Percentiles rank a stretch among this genome's conserved stretches.
Evolutionary conservation across 2,113 vertebrate species (phyloP).

Genomic region (Proterorhinus semilunaris): DNA sequence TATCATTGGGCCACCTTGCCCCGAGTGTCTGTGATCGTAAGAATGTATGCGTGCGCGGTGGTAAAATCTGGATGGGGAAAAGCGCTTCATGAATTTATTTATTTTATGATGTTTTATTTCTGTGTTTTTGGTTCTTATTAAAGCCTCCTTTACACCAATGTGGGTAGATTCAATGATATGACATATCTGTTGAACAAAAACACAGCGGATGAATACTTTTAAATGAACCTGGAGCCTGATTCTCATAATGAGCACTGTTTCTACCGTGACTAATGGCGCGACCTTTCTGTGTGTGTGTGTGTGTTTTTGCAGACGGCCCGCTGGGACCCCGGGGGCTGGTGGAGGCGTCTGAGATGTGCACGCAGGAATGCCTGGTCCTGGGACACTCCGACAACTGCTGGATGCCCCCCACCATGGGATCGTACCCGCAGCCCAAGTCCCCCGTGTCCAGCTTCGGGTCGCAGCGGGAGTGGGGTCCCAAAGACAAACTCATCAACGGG

Average conservation of each 20-base stretch:
- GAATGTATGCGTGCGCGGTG: too few species aligned
- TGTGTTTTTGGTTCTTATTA: too few species aligned
- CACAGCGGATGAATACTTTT: background rate
- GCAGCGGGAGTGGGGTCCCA: constrained; percentile 93
- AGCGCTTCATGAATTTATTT: too few species aligned
- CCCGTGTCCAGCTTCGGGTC: constrained; percentile 89
- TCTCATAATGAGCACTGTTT: background rate
- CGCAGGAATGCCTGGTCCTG: constrained; percentile 95
- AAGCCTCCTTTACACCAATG: too few species aligned
- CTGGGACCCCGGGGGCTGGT: constrained; percentile 93
- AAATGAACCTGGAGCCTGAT: background rate
- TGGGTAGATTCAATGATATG: too few species aligned
- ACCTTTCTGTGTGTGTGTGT: constrained; percentile 13
- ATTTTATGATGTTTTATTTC: too few species aligned
- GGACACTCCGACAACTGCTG: constrained; percentile 99
- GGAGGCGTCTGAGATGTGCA: constrained; percentile 99
- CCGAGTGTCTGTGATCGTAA: too few species aligned
- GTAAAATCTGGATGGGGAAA: too few species aligned
- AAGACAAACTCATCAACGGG: constrained; percentile 97
- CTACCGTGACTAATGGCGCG: background rate
- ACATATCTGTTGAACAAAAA: background rate
- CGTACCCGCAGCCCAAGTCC: constrained; percentile 93
- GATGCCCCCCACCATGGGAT: constrained; percentile 92
- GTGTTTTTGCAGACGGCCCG: constrained; percentile 82
- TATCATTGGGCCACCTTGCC: too few species aligned